A percentile compares a stretch with the other conserved stretches of the same genome.
Evolutionary conservation across 2,888 invertebrate species (phyloP).

Genomic region (Diarsia brunnea): DNA sequence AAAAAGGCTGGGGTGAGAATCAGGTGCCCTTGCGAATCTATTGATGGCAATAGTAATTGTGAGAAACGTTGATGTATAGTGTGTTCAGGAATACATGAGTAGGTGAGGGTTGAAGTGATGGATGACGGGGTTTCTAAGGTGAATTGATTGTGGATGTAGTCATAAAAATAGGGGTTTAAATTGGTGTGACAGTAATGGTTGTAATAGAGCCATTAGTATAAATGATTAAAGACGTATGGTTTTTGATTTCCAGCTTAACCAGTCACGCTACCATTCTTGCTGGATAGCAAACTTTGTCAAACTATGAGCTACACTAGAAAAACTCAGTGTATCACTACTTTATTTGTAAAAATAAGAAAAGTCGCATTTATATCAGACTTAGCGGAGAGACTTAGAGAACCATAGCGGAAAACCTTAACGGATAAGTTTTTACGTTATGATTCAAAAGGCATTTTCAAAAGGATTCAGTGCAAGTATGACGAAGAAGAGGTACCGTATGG

Average conservation of each 20-base stretch:
- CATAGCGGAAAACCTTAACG: too few species aligned
- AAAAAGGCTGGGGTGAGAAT: conserved; percentile 52
- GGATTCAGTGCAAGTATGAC: too few species aligned
- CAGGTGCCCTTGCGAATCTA: conserved; percentile 73
- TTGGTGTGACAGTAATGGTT: conserved; percentile 6
- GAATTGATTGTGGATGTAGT: conserved; percentile 27
- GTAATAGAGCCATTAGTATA: conserved; percentile 11
- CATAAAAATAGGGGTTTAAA: conserved; percentile 33
- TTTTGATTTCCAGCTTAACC: not conserved
- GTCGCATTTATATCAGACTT: not conserved
- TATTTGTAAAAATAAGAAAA: not conserved
- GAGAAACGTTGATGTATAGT: conserved; percentile 73
- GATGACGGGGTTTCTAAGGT: conserved; percentile 44
- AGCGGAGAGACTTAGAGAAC: too few species aligned
- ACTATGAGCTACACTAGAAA: not conserved
- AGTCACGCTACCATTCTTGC: not conserved
- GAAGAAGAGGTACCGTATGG: too few species aligned
- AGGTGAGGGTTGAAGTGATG: conserved; percentile 49
- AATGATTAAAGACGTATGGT: conserved; percentile 12
- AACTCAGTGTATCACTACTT: not conserved
- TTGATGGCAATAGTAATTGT: conserved; percentile 76
- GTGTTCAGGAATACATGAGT: conserved; percentile 23
- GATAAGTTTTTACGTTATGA: not conserved
- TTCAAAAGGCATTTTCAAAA: not conserved
- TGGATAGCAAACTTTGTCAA: not conserved